A percentile compares a stretch with the other conserved stretches of the same genome.
phyloP scores from a whole-genome alignment of 2,113 vertebrate species.

The Syrrhaptes paradoxus region DNA sequence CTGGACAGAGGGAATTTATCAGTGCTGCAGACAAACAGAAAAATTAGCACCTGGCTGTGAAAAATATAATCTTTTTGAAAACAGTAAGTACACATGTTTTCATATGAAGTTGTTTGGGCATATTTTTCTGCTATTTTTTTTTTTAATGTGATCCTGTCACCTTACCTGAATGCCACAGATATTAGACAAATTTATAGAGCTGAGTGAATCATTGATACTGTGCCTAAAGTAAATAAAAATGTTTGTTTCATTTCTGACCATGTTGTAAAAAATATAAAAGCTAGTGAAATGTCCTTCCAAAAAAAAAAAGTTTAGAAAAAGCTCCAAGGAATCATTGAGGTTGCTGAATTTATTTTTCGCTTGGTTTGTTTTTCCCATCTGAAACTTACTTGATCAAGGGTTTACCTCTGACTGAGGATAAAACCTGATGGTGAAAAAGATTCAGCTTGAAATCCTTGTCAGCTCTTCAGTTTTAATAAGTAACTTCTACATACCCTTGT shows the following conservation, averaged over 20 bases:
- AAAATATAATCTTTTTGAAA: conserved; percentile 89
- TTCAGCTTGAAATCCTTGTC: neutral
- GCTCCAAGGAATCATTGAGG: neutral
- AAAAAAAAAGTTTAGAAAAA: neutral
- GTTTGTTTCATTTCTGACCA: neutral
- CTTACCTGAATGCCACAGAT: neutral
- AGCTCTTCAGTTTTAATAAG: neutral
- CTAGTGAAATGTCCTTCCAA: neutral
- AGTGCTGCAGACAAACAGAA: conserved; percentile 92
- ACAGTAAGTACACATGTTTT: conserved; percentile 76
- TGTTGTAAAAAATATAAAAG: neutral
- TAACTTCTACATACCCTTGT: neutral
- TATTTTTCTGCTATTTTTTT: neutral
- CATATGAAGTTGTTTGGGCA: neutral
- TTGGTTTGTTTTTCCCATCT: neutral
- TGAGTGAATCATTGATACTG: neutral
- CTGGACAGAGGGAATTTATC: conserved; percentile 91
- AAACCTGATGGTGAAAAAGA: neutral
- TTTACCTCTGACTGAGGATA: neutral
- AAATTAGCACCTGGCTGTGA: conserved; percentile 92
- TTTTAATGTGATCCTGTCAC: neutral
- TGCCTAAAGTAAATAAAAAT: neutral
- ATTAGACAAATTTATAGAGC: neutral
- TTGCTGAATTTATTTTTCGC: neutral
- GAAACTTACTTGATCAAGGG: neutral